phyloP scores from a whole-genome alignment of 2,888 invertebrate genomes.

The Mactromeris polynyma region DNA sequence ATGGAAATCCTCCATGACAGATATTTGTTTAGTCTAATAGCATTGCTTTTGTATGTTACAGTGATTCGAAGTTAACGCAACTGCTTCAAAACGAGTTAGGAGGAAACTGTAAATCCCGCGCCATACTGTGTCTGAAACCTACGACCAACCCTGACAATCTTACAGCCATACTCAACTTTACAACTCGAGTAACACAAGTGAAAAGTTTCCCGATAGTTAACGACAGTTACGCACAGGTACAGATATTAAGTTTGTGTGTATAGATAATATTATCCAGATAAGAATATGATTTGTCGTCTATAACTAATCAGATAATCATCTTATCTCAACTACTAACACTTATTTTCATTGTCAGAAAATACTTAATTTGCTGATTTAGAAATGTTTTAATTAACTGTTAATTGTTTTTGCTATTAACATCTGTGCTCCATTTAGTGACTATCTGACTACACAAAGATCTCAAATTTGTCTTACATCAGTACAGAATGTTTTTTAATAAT shows the following conservation, averaged over 20 bases:
- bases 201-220: slow-evolving; percentile 86
- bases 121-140: slow-evolving; percentile 83
- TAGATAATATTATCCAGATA: background rate
- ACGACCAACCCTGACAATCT: slow-evolving; percentile 75
- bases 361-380: too few relatives aligned
- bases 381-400: too few relatives aligned
- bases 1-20: too few relatives aligned
- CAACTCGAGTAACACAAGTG: slow-evolving; percentile 80
- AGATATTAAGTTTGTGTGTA: too few relatives aligned
- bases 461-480: too few relatives aligned
- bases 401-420: too few relatives aligned
- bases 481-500: too few relatives aligned
- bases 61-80: slow-evolving; percentile 83
- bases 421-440: too few relatives aligned
- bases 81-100: slow-evolving; percentile 85
- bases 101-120: slow-evolving; percentile 85
- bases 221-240: slow-evolving; percentile 85
- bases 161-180: slow-evolving; percentile 78
- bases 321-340: background rate
- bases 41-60: slow-evolving; percentile 58
- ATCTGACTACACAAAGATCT: too few relatives aligned
- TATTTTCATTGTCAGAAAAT: background rate
- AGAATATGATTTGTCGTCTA: background rate
- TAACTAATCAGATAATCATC: background rate
- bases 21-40: too few relatives aligned